Percentiles rank a stretch among this genome's conserved stretches.
phyloP scores from a whole-genome alignment of 2,888 invertebrate species.

The Pediacus dermestoides region DNA sequence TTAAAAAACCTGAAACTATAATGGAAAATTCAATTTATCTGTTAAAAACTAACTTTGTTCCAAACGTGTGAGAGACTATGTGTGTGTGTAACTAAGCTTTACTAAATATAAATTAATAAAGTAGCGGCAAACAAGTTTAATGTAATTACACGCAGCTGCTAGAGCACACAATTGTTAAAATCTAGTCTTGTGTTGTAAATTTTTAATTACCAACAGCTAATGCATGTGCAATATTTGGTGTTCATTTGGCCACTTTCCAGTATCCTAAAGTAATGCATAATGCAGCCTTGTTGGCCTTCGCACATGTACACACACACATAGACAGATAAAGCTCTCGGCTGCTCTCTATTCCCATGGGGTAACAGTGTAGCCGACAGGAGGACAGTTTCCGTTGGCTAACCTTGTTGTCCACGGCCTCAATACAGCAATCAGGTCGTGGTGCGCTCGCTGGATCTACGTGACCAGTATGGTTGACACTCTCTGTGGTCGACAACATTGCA shows the following conservation, averaged over 20 bases:
- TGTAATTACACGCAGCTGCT: no score
- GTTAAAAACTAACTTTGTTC: no score
- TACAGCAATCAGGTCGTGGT: slow-evolving; percentile 37
- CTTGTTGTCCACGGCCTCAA: slow-evolving; percentile 36
- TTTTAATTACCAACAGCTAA: slow-evolving; percentile 14
- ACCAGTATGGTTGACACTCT: slow-evolving; percentile 22
- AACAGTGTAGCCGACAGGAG: slow-evolving; percentile 21
- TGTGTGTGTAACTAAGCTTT: no score
- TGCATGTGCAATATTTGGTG: slow-evolving; percentile 7
- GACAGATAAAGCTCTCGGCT: no score
- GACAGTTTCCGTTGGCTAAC: slow-evolving; percentile 35
- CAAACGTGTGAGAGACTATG: no score
- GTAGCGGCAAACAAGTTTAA: no score
- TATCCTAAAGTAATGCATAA: slow-evolving; percentile 17
- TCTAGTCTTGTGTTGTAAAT: slow-evolving; percentile 10
- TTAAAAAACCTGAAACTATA: no score
- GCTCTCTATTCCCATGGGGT: slow-evolving; percentile 21
- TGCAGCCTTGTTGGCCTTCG: slow-evolving; percentile 8
- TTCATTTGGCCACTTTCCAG: slow-evolving; percentile 21
- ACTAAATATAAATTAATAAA: no score
- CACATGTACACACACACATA: slow-evolving; percentile 1
- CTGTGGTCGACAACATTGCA: no score
- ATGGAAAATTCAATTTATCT: no score
- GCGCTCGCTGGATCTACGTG: slow-evolving; percentile 27
- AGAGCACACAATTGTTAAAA: slow-evolving; percentile 14